phyloP scores from a whole-genome alignment of 2,113 vertebrate genomes.

The Chitala chitala region DNA sequence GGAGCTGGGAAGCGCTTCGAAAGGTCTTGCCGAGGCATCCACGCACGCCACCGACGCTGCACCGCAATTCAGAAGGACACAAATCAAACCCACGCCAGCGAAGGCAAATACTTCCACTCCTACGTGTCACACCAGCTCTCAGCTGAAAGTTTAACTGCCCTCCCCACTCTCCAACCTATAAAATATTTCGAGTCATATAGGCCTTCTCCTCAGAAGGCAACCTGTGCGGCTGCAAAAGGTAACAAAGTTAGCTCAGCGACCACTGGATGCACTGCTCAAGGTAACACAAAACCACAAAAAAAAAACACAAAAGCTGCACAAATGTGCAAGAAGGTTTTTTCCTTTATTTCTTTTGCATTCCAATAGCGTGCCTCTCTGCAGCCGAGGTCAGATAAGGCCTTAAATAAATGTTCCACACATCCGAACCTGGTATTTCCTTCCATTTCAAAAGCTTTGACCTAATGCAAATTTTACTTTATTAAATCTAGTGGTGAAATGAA shows the following conservation, averaged over 20 bases:
- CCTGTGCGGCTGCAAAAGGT: not conserved
- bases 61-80: not conserved
- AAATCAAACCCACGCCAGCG: not conserved
- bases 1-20: not conserved
- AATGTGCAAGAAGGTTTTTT: not conserved
- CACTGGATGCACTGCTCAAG: not conserved
- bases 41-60: not conserved
- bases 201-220: no score
- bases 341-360: not conserved
- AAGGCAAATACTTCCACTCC: not conserved
- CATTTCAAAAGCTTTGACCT: constrained; percentile 10
- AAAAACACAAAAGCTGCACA: no score
- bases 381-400: constrained; percentile 7
- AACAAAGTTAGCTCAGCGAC: not conserved
- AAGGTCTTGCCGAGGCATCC: not conserved
- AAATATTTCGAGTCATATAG: no score
- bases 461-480: constrained; percentile 22
- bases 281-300: no score
- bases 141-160: not conserved
- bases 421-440: constrained; percentile 11
- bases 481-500: constrained; percentile 22
- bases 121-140: not conserved
- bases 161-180: not conserved
- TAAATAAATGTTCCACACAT: constrained; percentile 16
- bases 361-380: not conserved